phyloP scores from a whole-genome alignment of 2,113 vertebrate species.

The Oreotragus oreotragus region DNA sequence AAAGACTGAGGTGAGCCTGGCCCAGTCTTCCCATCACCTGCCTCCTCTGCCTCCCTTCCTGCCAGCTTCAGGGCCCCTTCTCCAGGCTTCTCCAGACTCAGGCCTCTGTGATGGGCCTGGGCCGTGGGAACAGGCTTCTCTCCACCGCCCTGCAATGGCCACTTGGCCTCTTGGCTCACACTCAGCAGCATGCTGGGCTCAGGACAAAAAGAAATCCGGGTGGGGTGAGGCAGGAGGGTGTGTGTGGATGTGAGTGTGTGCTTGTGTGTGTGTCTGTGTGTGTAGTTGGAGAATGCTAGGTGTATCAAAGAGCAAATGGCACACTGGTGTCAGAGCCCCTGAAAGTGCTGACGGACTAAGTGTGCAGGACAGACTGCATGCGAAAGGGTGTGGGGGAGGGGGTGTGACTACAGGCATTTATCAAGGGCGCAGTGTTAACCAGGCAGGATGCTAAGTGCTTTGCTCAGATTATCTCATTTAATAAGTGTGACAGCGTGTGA shows the following conservation, averaged over 20 bases:
- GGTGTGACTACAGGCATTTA: background rate
- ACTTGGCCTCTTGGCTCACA: background rate
- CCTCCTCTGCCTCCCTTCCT: background rate
- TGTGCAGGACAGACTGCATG: background rate
- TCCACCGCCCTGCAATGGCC: background rate
- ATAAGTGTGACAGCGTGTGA: background rate
- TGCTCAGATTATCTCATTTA: slow-evolving; percentile 44
- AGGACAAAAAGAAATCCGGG: background rate
- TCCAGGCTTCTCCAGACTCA: background rate
- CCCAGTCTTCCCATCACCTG: accelerated
- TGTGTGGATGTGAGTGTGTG: background rate
- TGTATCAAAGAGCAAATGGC: background rate
- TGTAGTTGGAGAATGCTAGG: background rate
- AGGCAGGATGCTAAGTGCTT: slow-evolving; percentile 13
- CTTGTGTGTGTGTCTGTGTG: background rate
- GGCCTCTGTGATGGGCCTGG: background rate
- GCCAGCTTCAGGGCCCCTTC: background rate
- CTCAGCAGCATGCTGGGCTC: background rate
- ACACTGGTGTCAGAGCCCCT: accelerated
- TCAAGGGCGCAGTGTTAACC: background rate
- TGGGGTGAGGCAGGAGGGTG: background rate
- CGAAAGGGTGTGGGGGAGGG: background rate
- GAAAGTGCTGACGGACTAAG: background rate
- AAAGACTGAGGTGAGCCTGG: background rate
- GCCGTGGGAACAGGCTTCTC: background rate